Percentiles rank a stretch among this genome's conserved stretches.
phyloP scores from a whole-genome alignment of 2,113 vertebrate species.

The Hypomesus transpacificus region DNA sequence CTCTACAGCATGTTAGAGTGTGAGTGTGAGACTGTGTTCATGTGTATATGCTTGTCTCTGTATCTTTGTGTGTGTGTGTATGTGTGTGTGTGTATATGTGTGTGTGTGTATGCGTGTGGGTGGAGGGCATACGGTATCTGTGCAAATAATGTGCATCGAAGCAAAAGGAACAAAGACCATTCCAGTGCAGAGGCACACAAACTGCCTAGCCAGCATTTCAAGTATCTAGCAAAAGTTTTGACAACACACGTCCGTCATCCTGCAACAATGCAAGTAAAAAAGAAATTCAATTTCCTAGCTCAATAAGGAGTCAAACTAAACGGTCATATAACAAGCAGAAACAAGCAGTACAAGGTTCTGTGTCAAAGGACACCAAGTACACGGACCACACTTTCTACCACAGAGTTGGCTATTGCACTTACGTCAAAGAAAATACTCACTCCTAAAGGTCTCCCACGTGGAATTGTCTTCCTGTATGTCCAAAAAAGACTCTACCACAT shows the following conservation, averaged over 20 bases:
- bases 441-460: background rate
- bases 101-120: conserved; percentile 11
- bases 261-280: conserved; percentile 53
- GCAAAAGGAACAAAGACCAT: conserved; percentile 59
- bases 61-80: conserved; percentile 27
- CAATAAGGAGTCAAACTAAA: conserved; percentile 42
- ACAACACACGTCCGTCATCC: conserved; percentile 60
- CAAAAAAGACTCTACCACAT: background rate
- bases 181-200: conserved; percentile 63
- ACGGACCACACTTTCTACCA: conserved; percentile 27
- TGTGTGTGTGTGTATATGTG: conserved; percentile 32
- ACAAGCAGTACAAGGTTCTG: conserved; percentile 52
- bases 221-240: conserved; percentile 63
- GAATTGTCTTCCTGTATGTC: background rate
- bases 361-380: conserved; percentile 48
- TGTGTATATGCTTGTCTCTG: conserved; percentile 17
- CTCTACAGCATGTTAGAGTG: conserved; percentile 48
- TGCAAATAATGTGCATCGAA: conserved; percentile 58
- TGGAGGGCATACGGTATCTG: conserved; percentile 48
- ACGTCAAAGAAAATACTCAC: background rate
- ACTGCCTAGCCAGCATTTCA: conserved; percentile 65
- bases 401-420: conserved; percentile 24
- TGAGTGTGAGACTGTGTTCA: conserved; percentile 8
- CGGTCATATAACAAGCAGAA: conserved; percentile 47
- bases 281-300: conserved; percentile 26